These are phyloP conservation scores for Ptyas mucosa DNA, from an alignment of 2,113 vertebrate species.

Conservation along the genomic window DNA sequence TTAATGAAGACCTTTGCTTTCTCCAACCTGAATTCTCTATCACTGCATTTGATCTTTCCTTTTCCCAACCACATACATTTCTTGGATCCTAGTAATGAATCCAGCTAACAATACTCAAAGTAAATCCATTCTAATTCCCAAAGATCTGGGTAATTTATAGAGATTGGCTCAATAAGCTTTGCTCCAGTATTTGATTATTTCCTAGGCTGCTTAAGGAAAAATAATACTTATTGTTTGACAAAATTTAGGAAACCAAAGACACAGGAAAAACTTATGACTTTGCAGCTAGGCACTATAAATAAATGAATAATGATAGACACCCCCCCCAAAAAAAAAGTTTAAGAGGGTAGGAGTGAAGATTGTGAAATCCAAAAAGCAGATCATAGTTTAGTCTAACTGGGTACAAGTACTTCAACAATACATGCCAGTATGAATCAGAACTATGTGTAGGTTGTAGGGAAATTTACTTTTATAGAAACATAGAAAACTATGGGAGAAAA, in stretches of 20 bases:
- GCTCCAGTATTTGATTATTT: neutral
- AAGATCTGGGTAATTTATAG: neutral
- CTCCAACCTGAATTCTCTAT: neutral
- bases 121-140: neutral
- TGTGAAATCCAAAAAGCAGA: neutral
- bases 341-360: neutral
- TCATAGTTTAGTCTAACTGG: neutral
- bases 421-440: neutral
- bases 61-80: neutral
- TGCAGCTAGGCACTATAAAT: neutral
- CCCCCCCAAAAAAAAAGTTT: neutral
- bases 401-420: neutral
- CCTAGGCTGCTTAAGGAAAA: neutral
- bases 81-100: no score
- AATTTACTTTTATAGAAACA: no score
- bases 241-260: neutral
- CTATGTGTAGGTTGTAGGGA: neutral
- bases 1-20: neutral
- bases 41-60: neutral
- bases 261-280: neutral
- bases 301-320: neutral
- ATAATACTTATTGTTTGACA: neutral
- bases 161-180: neutral
- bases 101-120: neutral
- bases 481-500: no score